These are phyloP conservation scores for Halocynthia aurantium DNA, from an alignment of 23 tunicate genomes.

Conservation along the genomic window DNA sequence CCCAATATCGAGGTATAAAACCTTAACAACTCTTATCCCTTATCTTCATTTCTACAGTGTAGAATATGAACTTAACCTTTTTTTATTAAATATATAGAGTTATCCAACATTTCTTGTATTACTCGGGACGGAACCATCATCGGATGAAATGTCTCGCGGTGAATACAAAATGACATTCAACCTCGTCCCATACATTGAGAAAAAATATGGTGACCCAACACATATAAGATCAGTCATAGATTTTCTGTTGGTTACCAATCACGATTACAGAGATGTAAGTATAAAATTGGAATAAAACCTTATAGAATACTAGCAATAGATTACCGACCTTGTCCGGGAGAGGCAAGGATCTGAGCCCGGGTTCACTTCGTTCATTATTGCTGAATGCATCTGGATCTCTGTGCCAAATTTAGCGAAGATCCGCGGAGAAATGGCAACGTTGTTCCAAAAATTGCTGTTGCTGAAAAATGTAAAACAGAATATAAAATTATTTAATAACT, in stretches of 20 bases:
- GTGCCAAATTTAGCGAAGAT: no score
- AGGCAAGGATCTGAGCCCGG: no score
- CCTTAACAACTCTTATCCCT: no score
- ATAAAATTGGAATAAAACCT: neutral
- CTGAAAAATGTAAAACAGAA: no score
- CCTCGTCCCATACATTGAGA: slow-evolving; percentile 42
- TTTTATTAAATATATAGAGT: slow-evolving; percentile 15
- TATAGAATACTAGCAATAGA: no score
- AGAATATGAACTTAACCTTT: neutral
- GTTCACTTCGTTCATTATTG: no score
- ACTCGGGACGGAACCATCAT: slow-evolving; percentile 73
- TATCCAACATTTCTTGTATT: slow-evolving; percentile 64
- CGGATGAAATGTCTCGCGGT: slow-evolving; percentile 51
- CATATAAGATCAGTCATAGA: slow-evolving; percentile 42
- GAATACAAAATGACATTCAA: slow-evolving; percentile 48
- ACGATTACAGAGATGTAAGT: slow-evolving; percentile 74
- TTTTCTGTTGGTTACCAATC: slow-evolving; percentile 60
- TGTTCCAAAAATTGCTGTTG: no score
- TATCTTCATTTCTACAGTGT: no score
- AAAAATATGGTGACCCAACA: slow-evolving; percentile 61
- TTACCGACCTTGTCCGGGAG: no score
- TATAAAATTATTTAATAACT: no score
- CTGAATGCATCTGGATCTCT: no score
- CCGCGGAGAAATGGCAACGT: no score
- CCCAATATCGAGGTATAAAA: neutral